phyloP scores from a whole-genome alignment of 2,113 vertebrate genomes.

The Cavia aperea region DNA sequence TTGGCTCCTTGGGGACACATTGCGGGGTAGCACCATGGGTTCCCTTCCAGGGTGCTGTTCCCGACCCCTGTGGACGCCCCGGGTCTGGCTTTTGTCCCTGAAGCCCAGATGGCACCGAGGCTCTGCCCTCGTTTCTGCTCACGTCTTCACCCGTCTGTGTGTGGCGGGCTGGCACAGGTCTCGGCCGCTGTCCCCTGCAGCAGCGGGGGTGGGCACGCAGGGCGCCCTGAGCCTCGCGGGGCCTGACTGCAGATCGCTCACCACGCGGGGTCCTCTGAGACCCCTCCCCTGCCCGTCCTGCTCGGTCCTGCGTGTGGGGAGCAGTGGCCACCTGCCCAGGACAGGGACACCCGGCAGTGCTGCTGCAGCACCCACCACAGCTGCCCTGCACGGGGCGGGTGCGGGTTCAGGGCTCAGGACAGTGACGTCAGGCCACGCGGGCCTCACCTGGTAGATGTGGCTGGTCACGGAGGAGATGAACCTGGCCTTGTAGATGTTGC shows the following conservation, averaged over 20 bases:
- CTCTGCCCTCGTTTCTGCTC: background rate
- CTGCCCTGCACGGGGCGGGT: background rate
- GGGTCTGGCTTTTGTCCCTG: background rate
- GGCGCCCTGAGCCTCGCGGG: no score
- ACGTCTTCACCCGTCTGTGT: background rate
- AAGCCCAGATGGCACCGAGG: background rate
- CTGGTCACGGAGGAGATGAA: slow-evolving; percentile 85
- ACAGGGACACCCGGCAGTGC: background rate
- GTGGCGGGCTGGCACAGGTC: background rate
- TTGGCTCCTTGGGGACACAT: background rate
- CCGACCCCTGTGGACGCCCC: no score
- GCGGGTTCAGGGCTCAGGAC: no score
- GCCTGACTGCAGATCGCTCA: no score
- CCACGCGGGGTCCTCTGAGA: no score
- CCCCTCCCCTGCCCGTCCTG: background rate
- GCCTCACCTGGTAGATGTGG: slow-evolving; percentile 87
- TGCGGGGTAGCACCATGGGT: background rate
- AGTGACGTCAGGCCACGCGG: no score
- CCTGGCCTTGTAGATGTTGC: slow-evolving; percentile 84
- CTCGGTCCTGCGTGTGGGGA: background rate
- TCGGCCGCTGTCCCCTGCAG: no score
- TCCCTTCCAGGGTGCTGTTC: background rate
- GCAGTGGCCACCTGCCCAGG: background rate
- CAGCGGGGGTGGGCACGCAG: background rate
- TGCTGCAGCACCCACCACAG: background rate